Evolutionary conservation across 1,140 invertebrate species (phyloP), one percentile per base, ranked within the genome.

Genomic region (Cydia amplana): DNA sequence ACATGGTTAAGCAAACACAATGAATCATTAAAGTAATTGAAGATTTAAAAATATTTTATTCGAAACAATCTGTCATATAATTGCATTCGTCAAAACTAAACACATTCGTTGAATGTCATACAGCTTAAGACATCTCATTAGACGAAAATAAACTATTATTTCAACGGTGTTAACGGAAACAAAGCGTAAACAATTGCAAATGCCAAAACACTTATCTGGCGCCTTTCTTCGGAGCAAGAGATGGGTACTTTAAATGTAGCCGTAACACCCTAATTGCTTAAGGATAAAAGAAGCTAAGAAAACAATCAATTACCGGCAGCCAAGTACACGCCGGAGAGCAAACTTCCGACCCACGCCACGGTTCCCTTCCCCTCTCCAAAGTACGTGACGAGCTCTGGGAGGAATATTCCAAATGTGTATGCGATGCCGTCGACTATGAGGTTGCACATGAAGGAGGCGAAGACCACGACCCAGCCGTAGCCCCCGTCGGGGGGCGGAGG

Each of bases 361-460:
- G 95, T 97, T 72, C 97, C 97, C 86, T 97, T 97, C n/a, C 96
- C 96, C 84, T 96, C 96, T 65, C 95, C 95, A 88, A 97, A 99
- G 87, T 96, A 96, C 16, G 91, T 93, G 46, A 97, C 96, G 76
- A 99, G 96, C 83, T 97, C 95, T 16, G 94, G 93, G 4, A 98
- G 94, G 93, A 98, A 98, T 82, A 98, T 96, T 63, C 98, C 98
- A 86, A 98, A 99, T 4, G 97, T 98, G 92, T 98, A 98, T 4
- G 97, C 97, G 49, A 98, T 98, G 77, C 99, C 99, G 89, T 99
- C 99, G n/a, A 99, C 98, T 78, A 99, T 97, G 93, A 99, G 96
- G 94, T 99, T 99, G 90, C 98, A 99, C 95, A 99, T 96, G 92
- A 99, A 99, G 9, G 97, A 98, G 64, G 97, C 98, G 82, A 98